Conservation (phyloP, 2,888 invertebrate genomes). For the Monoplex corrugatus region DNA sequence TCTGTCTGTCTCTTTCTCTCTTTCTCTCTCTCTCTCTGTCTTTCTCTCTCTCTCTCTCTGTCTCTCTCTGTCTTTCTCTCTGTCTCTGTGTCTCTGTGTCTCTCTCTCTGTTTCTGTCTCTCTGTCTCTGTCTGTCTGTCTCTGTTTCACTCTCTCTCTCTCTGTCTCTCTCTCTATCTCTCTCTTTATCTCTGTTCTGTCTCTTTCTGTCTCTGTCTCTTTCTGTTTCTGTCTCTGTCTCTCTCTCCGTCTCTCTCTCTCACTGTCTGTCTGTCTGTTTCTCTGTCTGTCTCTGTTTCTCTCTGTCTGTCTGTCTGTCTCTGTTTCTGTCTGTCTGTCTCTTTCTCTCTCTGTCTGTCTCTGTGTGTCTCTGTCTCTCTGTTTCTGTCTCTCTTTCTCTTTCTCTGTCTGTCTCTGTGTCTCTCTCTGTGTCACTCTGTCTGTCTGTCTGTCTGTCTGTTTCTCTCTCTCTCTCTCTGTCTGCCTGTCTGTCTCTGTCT, state of each 20-base stretch:
- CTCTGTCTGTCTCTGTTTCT: background rate
- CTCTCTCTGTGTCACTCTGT: background rate
- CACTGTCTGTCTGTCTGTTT: background rate
- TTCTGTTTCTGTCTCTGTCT: background rate
- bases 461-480: too few relatives aligned
- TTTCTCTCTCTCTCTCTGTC: too few relatives aligned
- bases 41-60: too few relatives aligned
- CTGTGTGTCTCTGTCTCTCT: background rate
- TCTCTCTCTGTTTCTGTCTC: too few relatives aligned
- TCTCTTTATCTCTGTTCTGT: background rate
- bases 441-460: constrained; percentile 1
- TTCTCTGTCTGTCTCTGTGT: background rate
- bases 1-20: too few relatives aligned
- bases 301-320: background rate
- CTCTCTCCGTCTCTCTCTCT: background rate
- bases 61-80: too few relatives aligned
- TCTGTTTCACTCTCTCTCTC: too few relatives aligned
- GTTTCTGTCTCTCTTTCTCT: background rate
- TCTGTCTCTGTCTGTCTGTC: too few relatives aligned
- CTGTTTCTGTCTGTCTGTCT: background rate
- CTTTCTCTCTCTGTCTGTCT: background rate
- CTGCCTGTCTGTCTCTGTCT: background rate
- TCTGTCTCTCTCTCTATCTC: too few relatives aligned
- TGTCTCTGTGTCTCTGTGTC: too few relatives aligned
- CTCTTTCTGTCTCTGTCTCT: background rate